These are phyloP conservation scores for Campoletis raptor DNA, from an alignment of 2,888 invertebrate genomes.

Conservation along the genomic window DNA sequence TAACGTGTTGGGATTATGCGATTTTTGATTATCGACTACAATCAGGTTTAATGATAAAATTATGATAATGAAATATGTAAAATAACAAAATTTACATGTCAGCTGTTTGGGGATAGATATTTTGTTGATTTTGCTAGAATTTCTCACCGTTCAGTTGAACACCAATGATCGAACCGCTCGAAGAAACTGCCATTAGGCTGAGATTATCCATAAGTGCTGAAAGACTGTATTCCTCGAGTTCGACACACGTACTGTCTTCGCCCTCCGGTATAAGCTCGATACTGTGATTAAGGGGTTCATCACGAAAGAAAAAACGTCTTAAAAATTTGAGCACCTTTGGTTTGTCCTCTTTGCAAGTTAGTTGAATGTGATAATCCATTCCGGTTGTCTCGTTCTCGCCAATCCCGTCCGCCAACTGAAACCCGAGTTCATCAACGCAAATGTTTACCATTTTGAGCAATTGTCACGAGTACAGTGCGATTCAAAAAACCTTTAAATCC, in stretches of 20 bases:
- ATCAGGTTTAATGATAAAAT: background rate
- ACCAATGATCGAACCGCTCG: conserved; percentile 87
- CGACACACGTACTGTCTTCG: conserved; percentile 87
- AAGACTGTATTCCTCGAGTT: conserved; percentile 88
- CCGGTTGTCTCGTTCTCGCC: conserved; percentile 69
- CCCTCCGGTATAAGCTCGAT: conserved; percentile 88
- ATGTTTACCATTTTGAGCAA: conserved; percentile 61
- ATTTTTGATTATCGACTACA: background rate
- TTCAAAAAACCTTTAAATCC: conserved; percentile 1
- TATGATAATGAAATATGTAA: background rate
- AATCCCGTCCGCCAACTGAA: conserved; percentile 79
- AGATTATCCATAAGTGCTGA: conserved; percentile 87
- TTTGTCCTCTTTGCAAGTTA: conserved; percentile 85
- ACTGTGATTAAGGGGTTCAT: conserved; percentile 89
- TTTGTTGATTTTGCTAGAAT: background rate
- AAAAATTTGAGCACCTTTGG: conserved; percentile 87
- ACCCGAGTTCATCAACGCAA: conserved; percentile 67
- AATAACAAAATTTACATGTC: background rate
- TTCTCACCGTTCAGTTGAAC: conserved; percentile 86
- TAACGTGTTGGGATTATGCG: background rate
- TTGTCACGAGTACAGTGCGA: conserved; percentile 35
- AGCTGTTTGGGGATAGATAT: no score
- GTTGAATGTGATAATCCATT: conserved; percentile 85
- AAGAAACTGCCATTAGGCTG: conserved; percentile 88
- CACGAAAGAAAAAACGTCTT: conserved; percentile 89